Evolutionary conservation across 1,140 invertebrate genomes (phyloP), one percentile per base, ranked within the genome.

Genomic region (Colletes latitarsis): DNA sequence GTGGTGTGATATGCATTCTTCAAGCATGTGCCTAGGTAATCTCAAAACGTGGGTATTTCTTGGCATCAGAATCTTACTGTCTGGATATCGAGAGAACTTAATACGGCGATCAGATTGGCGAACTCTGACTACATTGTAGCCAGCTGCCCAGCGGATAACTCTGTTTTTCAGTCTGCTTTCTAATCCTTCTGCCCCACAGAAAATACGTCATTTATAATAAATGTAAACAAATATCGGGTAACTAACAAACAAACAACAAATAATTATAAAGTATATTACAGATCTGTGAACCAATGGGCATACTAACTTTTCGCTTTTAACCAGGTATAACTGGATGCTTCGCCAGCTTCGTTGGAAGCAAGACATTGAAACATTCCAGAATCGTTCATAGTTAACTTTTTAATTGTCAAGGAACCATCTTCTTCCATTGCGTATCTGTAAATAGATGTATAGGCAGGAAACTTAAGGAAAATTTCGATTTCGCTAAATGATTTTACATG

Each of bases 281-380:
- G 30, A 12, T 8, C 41, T 2, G 15, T n/a, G 10, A 8, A 9
- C 12, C 9, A 6, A 49, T 1, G 1, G 10, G 6, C 49, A 6
- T 71, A 96, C 97, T 97, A 95, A 99, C 98, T 98, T 96, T 98
- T 99, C 52, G 98, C 98, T 94, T 97, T 96, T 10, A 99, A 94
- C 98, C 98, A 99, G 6, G 98, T 98, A 82, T 97, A 97, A 71
- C 96, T 96, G 10, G 97, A 98, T 30, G 96, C 96, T 92, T 98
- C 97, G 14, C 98, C 98, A 3, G 97, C 98, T 86, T 96, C 95
- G 90, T 98, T 99, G 52, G 93, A 94, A 0, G 98, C 98, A 83
- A 99, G 96, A 92, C 99, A 99, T 90, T 99, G 98, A 91, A 98
- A 99, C 94, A 99, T 98, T 57, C 98, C 98, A 78, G 97, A 96